These are phyloP conservation scores for Hassar affinis DNA, from an alignment of 2,113 vertebrate species.

Conservation along the genomic window DNA sequence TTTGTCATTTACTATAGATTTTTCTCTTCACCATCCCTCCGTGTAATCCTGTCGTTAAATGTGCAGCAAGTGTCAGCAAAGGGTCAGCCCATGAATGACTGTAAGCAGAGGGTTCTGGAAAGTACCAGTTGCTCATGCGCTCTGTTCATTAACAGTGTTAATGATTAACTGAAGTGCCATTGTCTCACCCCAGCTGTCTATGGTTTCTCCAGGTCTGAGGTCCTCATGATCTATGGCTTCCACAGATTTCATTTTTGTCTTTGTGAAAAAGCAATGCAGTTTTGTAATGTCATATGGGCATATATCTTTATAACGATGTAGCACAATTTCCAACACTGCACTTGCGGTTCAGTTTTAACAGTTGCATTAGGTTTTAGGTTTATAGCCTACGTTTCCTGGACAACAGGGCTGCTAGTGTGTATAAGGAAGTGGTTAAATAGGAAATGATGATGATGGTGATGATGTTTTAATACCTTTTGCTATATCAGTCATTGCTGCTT, in stretches of 20 bases:
- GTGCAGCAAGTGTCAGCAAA: background rate
- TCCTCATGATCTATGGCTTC: slow-evolving; percentile 16
- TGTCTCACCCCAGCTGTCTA: slow-evolving; percentile 55
- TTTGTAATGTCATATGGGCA: background rate
- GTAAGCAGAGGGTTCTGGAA: slow-evolving; percentile 35
- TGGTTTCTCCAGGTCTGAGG: slow-evolving; percentile 46
- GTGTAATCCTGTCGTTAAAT: background rate
- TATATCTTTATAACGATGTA: background rate
- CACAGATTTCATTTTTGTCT: slow-evolving; percentile 31
- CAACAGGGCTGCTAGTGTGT: background rate
- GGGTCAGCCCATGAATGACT: slow-evolving; percentile 33
- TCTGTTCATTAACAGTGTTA: slow-evolving; percentile 57
- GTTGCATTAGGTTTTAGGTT: background rate
- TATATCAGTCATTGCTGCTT: slow-evolving; percentile 5
- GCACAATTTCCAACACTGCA: background rate
- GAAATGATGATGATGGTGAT: slow-evolving; percentile 7
- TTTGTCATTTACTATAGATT: background rate
- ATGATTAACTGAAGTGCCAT: slow-evolving; percentile 57
- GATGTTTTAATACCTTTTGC: slow-evolving; percentile 14
- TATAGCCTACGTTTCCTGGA: background rate
- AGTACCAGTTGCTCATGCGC: slow-evolving; percentile 39
- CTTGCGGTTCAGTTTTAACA: background rate
- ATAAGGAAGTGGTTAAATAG: slow-evolving; percentile 14
- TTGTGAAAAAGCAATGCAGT: slow-evolving; percentile 57
- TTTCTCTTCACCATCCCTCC: background rate